Conservation (phyloP, 2,113 vertebrate genomes). For the Perca flavescens region DNA sequence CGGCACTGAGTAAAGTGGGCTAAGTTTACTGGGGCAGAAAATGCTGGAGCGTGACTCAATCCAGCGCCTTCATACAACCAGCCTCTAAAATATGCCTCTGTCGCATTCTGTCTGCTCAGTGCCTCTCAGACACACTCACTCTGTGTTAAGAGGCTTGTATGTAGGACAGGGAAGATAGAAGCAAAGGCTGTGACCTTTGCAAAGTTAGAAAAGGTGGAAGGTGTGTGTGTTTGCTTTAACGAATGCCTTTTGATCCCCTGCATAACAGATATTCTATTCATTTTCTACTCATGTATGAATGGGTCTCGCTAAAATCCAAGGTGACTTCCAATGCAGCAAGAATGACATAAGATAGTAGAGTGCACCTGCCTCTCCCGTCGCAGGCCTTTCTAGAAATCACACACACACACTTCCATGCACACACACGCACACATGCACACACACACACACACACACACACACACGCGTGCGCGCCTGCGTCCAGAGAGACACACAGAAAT, state of each 20-base stretch:
- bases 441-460: slow-evolving; percentile 23
- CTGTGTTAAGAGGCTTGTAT: slow-evolving; percentile 34
- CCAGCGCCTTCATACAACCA: slow-evolving; percentile 72
- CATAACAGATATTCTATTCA: background rate
- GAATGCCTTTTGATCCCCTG: background rate
- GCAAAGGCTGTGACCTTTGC: background rate
- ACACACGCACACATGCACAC: slow-evolving; percentile 2
- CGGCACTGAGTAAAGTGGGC: slow-evolving; percentile 71
- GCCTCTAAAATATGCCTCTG: slow-evolving; percentile 71
- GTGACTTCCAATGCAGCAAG: slow-evolving; percentile 50
- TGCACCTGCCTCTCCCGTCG: slow-evolving; percentile 42
- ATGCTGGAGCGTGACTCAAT: slow-evolving; percentile 80
- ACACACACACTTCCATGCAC: background rate
- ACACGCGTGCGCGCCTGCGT: background rate
- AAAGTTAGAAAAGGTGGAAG: slow-evolving; percentile 15
- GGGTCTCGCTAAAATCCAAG: slow-evolving; percentile 49
- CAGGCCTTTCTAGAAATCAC: slow-evolving; percentile 23
- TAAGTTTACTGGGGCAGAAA: slow-evolving; percentile 86
- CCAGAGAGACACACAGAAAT: slow-evolving; percentile 22
- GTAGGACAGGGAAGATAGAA: slow-evolving; percentile 48
- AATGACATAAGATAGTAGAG: slow-evolving; percentile 48
- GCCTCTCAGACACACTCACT: slow-evolving; percentile 44
- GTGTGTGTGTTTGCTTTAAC: slow-evolving; percentile 2
- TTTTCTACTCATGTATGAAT: slow-evolving; percentile 14
- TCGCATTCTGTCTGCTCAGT: slow-evolving; percentile 70